These are phyloP conservation scores for Xiphophorus couchianus DNA, from an alignment of 2,113 vertebrate genomes.

Conservation along the genomic window DNA sequence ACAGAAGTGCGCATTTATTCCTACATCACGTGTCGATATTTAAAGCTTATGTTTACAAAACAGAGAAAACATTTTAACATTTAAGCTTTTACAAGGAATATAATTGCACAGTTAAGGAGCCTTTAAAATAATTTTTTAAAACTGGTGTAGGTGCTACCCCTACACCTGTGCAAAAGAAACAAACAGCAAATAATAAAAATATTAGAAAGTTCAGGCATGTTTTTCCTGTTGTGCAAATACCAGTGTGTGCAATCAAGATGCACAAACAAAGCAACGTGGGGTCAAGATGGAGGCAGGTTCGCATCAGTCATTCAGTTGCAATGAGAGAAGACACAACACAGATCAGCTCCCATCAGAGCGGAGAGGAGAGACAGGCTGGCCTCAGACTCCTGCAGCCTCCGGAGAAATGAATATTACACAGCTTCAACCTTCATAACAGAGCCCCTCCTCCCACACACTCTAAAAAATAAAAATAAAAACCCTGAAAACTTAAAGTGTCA, in stretches of 20 bases:
- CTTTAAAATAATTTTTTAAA: background rate
- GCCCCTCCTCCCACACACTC: constrained; percentile 2
- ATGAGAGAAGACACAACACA: constrained; percentile 60
- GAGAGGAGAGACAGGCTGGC: constrained; percentile 51
- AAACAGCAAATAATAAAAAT: background rate
- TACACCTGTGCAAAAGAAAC: background rate
- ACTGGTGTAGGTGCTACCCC: no score
- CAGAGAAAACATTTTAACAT: no score
- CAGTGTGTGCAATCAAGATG: constrained; percentile 1
- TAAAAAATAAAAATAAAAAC: background rate
- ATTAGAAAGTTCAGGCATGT: background rate
- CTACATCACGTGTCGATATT: no score
- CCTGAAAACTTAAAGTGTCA: constrained; percentile 38
- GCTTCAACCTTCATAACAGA: constrained; percentile 21
- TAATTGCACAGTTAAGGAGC: background rate
- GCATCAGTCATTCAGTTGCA: constrained; percentile 70
- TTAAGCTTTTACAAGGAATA: background rate
- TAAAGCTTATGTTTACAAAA: no score
- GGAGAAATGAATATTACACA: constrained; percentile 66
- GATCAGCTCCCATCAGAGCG: constrained; percentile 62
- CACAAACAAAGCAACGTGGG: constrained; percentile 6
- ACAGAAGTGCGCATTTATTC: background rate
- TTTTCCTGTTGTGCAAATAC: constrained; percentile 3
- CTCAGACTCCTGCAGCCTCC: constrained; percentile 53
- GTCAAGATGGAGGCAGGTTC: constrained; percentile 11